Conservation (phyloP, 2,888 invertebrate species). For the Syrista parreyssii region DNA sequence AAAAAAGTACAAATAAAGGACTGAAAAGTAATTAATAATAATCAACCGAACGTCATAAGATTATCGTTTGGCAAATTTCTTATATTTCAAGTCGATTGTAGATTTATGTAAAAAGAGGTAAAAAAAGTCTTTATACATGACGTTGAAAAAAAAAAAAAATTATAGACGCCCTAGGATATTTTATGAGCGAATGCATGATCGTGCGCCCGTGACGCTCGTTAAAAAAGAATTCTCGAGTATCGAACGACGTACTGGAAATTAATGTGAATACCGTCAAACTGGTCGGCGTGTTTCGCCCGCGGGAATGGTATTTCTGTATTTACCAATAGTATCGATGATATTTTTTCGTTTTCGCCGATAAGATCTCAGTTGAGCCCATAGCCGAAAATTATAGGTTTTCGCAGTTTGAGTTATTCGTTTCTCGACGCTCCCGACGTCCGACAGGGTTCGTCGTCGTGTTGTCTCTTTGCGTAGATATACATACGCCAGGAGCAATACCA, state of each 20-base stretch:
- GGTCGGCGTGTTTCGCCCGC: slow-evolving; percentile 46
- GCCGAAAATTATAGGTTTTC: slow-evolving; percentile 63
- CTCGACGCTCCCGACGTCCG: slow-evolving; percentile 19
- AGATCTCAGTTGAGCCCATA: slow-evolving; percentile 47
- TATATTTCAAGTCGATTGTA: too few species aligned
- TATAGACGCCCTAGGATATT: slow-evolving; percentile 4
- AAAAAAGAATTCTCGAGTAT: slow-evolving; percentile 12
- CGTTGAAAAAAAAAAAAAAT: slow-evolving; percentile 33
- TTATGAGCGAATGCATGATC: too few species aligned
- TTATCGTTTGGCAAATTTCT: too few species aligned
- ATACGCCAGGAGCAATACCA: background rate
- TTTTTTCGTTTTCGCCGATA: slow-evolving; percentile 49
- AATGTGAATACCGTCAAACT: slow-evolving; percentile 53
- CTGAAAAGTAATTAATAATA: too few species aligned
- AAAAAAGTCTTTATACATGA: slow-evolving; percentile 7
- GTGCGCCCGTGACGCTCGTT: background rate
- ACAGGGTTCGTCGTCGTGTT: too few species aligned
- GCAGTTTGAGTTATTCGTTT: slow-evolving; percentile 61
- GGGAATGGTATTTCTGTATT: slow-evolving; percentile 52
- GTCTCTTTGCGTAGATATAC: background rate
- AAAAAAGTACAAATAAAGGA: too few species aligned
- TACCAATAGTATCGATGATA: slow-evolving; percentile 57
- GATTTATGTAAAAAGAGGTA: slow-evolving; percentile 12
- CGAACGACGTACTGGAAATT: slow-evolving; percentile 51
- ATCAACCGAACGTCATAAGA: too few species aligned